These are phyloP conservation scores for Temnothorax nylanderi DNA, from an alignment of 1,140 invertebrate genomes.

Conservation along the genomic window DNA sequence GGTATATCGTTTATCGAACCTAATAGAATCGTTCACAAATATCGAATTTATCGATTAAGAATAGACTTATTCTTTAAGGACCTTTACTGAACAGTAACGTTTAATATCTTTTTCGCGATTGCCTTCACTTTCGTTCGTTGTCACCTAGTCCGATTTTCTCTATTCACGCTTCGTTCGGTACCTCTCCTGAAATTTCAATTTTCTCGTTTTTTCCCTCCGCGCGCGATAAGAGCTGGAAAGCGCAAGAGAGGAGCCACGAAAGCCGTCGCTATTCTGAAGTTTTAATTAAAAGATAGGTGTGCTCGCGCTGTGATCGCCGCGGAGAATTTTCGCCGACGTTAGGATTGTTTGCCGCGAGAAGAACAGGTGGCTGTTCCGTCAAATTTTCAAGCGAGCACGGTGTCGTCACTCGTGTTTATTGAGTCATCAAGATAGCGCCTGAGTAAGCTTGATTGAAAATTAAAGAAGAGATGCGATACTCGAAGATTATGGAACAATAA, in stretches of 20 bases:
- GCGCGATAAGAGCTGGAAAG: background rate
- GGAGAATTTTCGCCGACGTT: conserved; percentile 36
- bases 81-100: background rate
- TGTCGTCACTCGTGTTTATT: conserved; percentile 29
- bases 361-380: conserved; percentile 39
- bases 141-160: background rate
- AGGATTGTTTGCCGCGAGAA: conserved; percentile 34
- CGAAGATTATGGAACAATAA: background rate
- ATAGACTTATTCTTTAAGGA: too few relatives aligned
- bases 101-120: conserved; percentile 8
- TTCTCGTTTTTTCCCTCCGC: conserved; percentile 2
- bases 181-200: conserved; percentile 22
- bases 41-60: background rate
- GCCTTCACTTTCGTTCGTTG: background rate
- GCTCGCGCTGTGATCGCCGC: background rate
- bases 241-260: background rate
- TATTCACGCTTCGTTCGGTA: conserved; percentile 12
- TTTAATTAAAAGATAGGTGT: conserved; percentile 74
- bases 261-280: conserved; percentile 55
- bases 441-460: conserved; percentile 14
- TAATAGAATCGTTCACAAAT: background rate
- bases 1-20: background rate
- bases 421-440: conserved; percentile 18
- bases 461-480: background rate
- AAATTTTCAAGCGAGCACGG: conserved; percentile 35